A percentile compares a stretch with the other conserved stretches of the same genome.
Conservation (phyloP, 2,888 invertebrate species). For the Sarcophaga variegata region DNA sequence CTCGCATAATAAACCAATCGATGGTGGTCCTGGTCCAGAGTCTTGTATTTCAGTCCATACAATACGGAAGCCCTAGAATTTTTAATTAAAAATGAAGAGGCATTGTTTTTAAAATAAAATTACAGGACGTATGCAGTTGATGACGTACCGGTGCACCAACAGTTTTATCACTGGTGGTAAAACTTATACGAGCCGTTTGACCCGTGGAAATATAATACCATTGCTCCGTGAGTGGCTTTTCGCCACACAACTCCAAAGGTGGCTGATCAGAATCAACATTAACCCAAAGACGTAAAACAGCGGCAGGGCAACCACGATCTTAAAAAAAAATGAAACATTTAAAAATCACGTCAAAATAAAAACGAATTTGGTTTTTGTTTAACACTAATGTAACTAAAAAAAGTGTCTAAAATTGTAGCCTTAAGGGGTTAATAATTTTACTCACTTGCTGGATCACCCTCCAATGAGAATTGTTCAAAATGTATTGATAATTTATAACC, state of each 20-base stretch:
- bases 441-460: constrained; percentile 94
- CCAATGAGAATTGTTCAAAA: constrained; percentile 95
- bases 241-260: constrained; percentile 94
- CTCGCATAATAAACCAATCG: constrained; percentile 81
- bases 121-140: background rate
- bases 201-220: constrained; percentile 94
- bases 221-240: constrained; percentile 88
- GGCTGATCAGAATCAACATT: constrained; percentile 87
- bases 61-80: constrained; percentile 90
- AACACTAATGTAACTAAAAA: too few species aligned
- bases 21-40: constrained; percentile 83
- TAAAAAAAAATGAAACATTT: constrained; percentile 39
- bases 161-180: constrained; percentile 96
- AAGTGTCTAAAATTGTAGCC: too few species aligned
- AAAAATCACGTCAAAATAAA: background rate
- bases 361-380: too few species aligned
- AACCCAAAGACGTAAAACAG: constrained; percentile 94
- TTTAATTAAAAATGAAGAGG: background rate
- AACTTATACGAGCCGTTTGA: constrained; percentile 94
- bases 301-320: constrained; percentile 96
- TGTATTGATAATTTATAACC: constrained; percentile 94
- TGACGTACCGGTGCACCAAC: constrained; percentile 88
- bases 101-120: too few species aligned
- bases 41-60: constrained; percentile 96
- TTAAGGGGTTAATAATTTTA: constrained; percentile 40